Conservation (phyloP, 2,888 invertebrate species). For the Zaprionus obscuricornis region DNA sequence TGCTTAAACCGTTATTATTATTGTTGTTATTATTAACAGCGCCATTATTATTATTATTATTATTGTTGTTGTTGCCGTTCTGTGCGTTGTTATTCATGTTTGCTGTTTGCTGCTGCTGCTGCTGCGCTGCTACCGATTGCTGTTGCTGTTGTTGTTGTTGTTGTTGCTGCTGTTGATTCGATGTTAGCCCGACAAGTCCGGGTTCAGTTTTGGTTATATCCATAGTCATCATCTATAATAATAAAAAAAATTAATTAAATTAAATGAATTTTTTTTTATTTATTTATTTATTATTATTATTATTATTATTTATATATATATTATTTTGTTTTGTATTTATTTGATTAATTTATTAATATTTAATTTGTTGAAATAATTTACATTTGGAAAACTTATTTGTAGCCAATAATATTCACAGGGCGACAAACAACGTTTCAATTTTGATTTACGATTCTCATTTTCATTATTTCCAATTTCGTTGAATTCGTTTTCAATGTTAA, state of each 20-base stretch:
- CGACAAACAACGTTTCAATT: too few species aligned
- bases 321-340: background rate
- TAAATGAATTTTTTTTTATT: too few species aligned
- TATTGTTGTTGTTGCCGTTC: constrained; percentile 44
- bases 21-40: constrained; percentile 54
- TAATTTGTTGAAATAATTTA: too few species aligned
- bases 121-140: constrained; percentile 30
- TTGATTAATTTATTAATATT: too few species aligned
- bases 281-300: too few species aligned
- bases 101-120: constrained; percentile 52
- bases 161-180: constrained; percentile 69
- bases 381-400: constrained; percentile 20
- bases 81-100: constrained; percentile 58
- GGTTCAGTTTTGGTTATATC: constrained; percentile 92
- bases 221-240: constrained; percentile 91
- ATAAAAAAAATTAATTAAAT: too few species aligned
- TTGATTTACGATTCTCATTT: too few species aligned
- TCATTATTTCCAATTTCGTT: too few species aligned
- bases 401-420: constrained; percentile 24
- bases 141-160: constrained; percentile 46
- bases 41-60: constrained; percentile 41
- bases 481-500: background rate
- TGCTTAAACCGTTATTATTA: constrained; percentile 55
- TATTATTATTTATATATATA: too few species aligned
- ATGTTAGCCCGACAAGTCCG: constrained; percentile 82